phyloP scores from a whole-genome alignment of 2,888 invertebrate species.

The Atethmia centrago region DNA sequence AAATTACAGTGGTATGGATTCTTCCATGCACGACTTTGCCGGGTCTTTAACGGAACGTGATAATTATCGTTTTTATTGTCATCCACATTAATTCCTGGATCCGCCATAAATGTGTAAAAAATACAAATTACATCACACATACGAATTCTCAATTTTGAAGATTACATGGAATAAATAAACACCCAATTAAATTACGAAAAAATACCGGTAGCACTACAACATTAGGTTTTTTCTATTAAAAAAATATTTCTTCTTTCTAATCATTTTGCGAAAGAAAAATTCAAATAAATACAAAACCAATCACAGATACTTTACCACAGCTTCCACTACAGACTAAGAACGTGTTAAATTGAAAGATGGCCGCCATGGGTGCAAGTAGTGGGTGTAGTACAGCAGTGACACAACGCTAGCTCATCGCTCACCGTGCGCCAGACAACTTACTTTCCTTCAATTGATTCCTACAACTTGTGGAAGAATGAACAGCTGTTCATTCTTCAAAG shows the following conservation, averaged over 20 bases:
- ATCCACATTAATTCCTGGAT: not conserved
- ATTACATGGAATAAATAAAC: too few relatives aligned
- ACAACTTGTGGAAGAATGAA: constrained; percentile 40
- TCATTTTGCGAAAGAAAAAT: not conserved
- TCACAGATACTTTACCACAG: not conserved
- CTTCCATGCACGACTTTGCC: not conserved
- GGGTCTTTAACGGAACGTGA: not conserved
- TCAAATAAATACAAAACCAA: not conserved
- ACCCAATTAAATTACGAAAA: too few relatives aligned
- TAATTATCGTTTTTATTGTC: not conserved
- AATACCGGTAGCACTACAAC: too few relatives aligned
- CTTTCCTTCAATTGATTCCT: constrained; percentile 53
- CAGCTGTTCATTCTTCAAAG: constrained; percentile 37
- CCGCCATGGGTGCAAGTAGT: constrained; percentile 25
- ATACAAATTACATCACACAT: not conserved
- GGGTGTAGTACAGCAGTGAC: constrained; percentile 2
- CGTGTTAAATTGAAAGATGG: constrained; percentile 35
- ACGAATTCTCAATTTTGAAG: too few relatives aligned
- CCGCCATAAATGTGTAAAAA: not conserved
- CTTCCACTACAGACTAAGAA: constrained; percentile 3
- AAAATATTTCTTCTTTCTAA: not conserved
- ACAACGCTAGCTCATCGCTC: constrained; percentile 43
- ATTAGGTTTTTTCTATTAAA: too few relatives aligned
- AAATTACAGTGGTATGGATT: not conserved
- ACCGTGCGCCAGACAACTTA: constrained; percentile 50